A percentile compares a stretch with the other conserved stretches of the same genome.
Conservation (phyloP, 2,888 invertebrate species). For the Scotopteryx bipunctaria region DNA sequence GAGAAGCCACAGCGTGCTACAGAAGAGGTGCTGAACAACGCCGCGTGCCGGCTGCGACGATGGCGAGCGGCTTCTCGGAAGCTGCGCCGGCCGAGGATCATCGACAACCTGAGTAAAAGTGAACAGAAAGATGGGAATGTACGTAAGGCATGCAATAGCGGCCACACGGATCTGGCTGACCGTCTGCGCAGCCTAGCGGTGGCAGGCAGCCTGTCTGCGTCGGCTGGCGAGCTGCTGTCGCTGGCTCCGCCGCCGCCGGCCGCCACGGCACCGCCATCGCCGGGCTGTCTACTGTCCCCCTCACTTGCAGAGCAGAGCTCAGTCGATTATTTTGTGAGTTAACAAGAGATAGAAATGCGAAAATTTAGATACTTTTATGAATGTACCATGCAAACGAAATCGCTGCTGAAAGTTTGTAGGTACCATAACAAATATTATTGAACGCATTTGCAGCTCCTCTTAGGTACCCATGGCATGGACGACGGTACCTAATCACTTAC, state of each 20-base stretch:
- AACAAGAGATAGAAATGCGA: too few species aligned
- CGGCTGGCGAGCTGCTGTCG: slow-evolving; percentile 72
- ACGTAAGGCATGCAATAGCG: slow-evolving; percentile 51
- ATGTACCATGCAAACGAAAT: too few species aligned
- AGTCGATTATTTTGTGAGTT: slow-evolving; percentile 66
- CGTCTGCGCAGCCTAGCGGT: slow-evolving; percentile 73
- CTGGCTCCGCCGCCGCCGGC: slow-evolving; percentile 75
- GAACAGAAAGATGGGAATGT: slow-evolving; percentile 56
- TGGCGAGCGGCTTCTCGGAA: slow-evolving; percentile 80
- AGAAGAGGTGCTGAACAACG: slow-evolving; percentile 70
- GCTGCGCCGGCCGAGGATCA: slow-evolving; percentile 73
- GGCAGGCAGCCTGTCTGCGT: slow-evolving; percentile 74
- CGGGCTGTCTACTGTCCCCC: slow-evolving; percentile 71
- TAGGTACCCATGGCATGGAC: too few species aligned
- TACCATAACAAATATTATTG: too few species aligned
- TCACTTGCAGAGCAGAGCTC: slow-evolving; percentile 74
- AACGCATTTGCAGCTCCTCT: too few species aligned
- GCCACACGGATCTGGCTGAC: slow-evolving; percentile 75
- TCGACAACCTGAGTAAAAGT: slow-evolving; percentile 72
- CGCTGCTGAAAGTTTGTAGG: too few species aligned
- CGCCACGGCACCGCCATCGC: slow-evolving; percentile 78
- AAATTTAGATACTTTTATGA: too few species aligned
- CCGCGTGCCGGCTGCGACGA: slow-evolving; percentile 75
- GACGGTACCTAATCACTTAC: too few species aligned
- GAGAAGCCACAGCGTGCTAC: slow-evolving; percentile 63